phyloP scores from a whole-genome alignment of 2,888 invertebrate genomes.

The Alsophila aescularia region DNA sequence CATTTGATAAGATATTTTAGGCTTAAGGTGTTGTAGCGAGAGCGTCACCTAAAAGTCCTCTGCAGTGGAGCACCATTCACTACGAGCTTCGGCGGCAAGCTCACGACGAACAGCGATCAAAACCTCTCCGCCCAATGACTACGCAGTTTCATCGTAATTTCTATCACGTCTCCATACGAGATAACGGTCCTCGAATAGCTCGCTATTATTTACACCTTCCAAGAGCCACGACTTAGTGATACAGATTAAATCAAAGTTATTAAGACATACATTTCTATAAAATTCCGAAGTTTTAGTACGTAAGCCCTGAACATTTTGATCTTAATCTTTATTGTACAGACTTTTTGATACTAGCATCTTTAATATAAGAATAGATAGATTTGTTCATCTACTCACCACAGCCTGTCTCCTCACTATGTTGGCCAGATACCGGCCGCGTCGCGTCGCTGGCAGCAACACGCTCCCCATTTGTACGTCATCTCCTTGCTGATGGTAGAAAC shows the following conservation, averaged over 20 bases:
- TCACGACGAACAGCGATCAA: not conserved
- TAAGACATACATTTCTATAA: no score
- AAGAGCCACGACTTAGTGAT: not conserved
- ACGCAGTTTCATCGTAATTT: not conserved
- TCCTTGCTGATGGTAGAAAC: conserved; percentile 51
- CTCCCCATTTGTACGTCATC: conserved; percentile 69
- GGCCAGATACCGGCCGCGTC: conserved; percentile 71
- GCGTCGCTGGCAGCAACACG: conserved; percentile 68
- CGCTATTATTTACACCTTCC: not conserved
- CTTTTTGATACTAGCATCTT: no score
- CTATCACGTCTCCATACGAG: not conserved
- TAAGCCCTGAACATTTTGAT: no score
- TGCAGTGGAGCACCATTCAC: conserved; percentile 10
- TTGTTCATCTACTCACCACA: conserved; percentile 61
- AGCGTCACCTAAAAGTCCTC: conserved; percentile 25
- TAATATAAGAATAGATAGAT: no score
- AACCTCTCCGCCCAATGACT: conserved; percentile 17
- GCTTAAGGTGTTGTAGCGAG: conserved; percentile 6
- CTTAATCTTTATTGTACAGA: no score
- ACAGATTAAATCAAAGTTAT: not conserved
- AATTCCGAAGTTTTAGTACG: no score
- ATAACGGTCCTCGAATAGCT: not conserved
- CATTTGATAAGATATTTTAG: not conserved
- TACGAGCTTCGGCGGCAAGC: not conserved
- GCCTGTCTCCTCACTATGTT: conserved; percentile 74